Conservation (phyloP, 2,113 vertebrate species). For the Bos taurus region DNA sequence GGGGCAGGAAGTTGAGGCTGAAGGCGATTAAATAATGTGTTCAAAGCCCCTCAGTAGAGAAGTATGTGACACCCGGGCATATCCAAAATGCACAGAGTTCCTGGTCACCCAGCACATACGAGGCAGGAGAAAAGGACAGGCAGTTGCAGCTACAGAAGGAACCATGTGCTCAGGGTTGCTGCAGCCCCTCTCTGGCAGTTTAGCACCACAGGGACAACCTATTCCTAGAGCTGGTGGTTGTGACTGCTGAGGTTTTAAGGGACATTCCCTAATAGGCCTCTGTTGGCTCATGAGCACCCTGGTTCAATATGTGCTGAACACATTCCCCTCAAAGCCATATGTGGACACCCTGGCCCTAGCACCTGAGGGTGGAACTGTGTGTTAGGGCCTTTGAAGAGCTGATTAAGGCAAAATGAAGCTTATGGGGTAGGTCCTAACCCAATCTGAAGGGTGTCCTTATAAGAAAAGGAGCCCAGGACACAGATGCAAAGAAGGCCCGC, state of each 20-base stretch:
- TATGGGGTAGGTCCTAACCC: not conserved
- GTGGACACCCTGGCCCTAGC: not conserved
- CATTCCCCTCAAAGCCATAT: not conserved
- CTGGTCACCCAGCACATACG: not conserved
- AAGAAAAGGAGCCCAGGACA: not conserved
- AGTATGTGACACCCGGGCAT: not conserved
- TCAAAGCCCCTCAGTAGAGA: not conserved
- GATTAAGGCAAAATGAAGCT: not conserved
- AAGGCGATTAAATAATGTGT: not conserved
- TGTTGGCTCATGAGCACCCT: not conserved
- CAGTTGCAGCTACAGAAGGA: not conserved
- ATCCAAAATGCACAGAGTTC: not conserved
- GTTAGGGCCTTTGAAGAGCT: not conserved
- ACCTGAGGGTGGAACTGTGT: not conserved
- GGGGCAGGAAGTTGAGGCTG: not conserved
- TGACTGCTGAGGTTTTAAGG: not conserved
- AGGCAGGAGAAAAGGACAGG: too few relatives aligned
- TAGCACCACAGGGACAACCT: not conserved
- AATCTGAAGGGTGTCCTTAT: not conserved
- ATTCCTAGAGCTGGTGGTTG: not conserved
- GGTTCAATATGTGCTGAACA: not conserved
- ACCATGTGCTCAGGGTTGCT: not conserved
- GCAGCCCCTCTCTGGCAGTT: not conserved
- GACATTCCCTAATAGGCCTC: not conserved
- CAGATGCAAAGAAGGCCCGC: not conserved